Base-by-base conservation (phyloP, 2,888 invertebrate species). In the Atherix ibis region DNA sequence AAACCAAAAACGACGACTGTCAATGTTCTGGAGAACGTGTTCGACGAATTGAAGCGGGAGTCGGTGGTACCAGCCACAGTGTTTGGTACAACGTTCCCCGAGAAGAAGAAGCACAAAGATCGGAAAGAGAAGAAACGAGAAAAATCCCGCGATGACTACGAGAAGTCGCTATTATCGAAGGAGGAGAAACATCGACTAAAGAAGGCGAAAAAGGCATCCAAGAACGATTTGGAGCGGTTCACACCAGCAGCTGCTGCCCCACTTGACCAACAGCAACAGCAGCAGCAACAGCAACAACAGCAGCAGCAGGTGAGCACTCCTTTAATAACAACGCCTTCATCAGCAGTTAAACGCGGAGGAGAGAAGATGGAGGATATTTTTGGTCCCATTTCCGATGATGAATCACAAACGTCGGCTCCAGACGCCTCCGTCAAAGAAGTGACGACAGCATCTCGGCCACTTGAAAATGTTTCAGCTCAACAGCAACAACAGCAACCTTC, bases 331-430 rank as follows among this genome's bases (percentile, higher is more conserved):
- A 9, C n/a, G 4, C 14, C 27, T 34, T n/a, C n/a, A n/a, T n/a
- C n/a, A n/a, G n/a, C n/a, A n/a, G n/a, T n/a, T n/a, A 73, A 77
- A 46, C 73, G 79, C 40, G 80, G 79, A 44, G 84, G 82, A 41
- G 82, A 75, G 17, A 80, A 83, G 58, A 81, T 85, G 78, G 83
- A 85, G 55, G 84, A 83, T 46, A 85, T 87, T 40, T 87, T 87
- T 58, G 87, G 85, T 1, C 81, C 84, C 9, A 64, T 85, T 39
- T 84, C 87, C 2, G 87, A 82, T 48, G 73, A 74, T 42, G 56
- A 60, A 24, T 49, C 53, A 2, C 54, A 53, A 18, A 40, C 52
- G 8, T 50, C 56, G 0, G 54, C 53, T 16, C 50, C 49, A 6
- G 50, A 46, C 15, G 40, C 43, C 1, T 13, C 42, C 1, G 36